Conservation (phyloP, 2,888 invertebrate genomes). For the Taenaris catops region DNA sequence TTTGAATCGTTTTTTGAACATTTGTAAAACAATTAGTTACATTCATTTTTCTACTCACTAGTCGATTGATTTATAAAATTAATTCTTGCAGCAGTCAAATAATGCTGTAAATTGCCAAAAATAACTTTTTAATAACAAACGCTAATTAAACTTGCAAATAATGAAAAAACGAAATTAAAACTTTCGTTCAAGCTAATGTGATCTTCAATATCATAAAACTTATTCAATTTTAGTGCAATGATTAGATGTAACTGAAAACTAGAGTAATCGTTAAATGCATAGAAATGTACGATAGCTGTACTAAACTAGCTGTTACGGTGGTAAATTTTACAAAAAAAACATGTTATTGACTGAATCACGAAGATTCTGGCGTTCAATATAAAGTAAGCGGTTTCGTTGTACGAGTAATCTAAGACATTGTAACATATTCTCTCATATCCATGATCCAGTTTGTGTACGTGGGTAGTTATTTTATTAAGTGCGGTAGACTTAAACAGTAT, state of each 20-base stretch:
- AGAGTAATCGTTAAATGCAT: slow-evolving; percentile 53
- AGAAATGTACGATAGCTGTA: slow-evolving; percentile 59
- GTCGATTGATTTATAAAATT: slow-evolving; percentile 29
- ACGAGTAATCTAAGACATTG: slow-evolving; percentile 43
- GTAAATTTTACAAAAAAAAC: slow-evolving; percentile 59
- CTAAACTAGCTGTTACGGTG: slow-evolving; percentile 56
- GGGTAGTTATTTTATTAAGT: slow-evolving; percentile 60
- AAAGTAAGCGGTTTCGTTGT: slow-evolving; percentile 50
- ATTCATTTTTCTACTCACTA: slow-evolving; percentile 35
- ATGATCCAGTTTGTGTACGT: slow-evolving; percentile 46
- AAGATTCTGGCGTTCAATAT: slow-evolving; percentile 59
- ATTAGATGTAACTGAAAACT: slow-evolving; percentile 68
- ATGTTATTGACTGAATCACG: slow-evolving; percentile 60
- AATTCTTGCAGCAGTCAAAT: slow-evolving; percentile 21
- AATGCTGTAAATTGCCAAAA: slow-evolving; percentile 26
- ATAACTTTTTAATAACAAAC: slow-evolving; percentile 15
- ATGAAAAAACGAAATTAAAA: too few relatives aligned
- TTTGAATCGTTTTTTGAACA: slow-evolving; percentile 50
- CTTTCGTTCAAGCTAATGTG: slow-evolving; percentile 35
- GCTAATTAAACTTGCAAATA: slow-evolving; percentile 21
- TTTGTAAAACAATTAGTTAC: slow-evolving; percentile 30
- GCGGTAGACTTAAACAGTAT: slow-evolving; percentile 63
- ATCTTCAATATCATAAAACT: slow-evolving; percentile 67
- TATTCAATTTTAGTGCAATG: slow-evolving; percentile 79
- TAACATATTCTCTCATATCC: slow-evolving; percentile 46